Base-by-base conservation (phyloP, 2,797 vertebrate species). In the Holocentrus rufus region DNA sequence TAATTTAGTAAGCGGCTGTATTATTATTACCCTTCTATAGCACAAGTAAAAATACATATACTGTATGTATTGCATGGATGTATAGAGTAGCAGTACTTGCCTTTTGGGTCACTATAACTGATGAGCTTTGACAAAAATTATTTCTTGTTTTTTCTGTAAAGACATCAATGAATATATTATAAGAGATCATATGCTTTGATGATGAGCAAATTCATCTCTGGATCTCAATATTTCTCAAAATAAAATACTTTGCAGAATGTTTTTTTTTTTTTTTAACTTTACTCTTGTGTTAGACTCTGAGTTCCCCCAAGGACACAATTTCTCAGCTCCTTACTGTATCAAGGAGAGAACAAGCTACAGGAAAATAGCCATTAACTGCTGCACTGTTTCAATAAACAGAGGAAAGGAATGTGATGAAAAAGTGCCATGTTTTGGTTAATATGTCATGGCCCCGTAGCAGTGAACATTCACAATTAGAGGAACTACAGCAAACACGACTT, bases 281-380 rank as follows among this genome's bases (percentile, higher is more conserved):
- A 18, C 65, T 23, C 39, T 18, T 50, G 31, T 70, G 76, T 76
- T 58, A 70, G 44, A 77, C 39, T 61, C 27, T 53, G n/a, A 3
- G 14, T 62, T 77, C 63, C 68, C 77, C 78, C 53, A 8, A 67
- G 62, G 65, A 65, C 62, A 75, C 50, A 42, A 83, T 84, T 82
- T 87, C 79, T 86, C 71, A 76, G 65, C 83, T 72, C 73, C 76
- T 10, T 47, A 64, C 22, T 52, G 55, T 71, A 71, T 77, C 62
- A 75, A 65, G 79, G 68, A 56, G 25, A 80, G 68, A 87, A 66
- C 56, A 81, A 74, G 79, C 66, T 50, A 44, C 39, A 63, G 55
- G 47, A 47, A 65, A 60, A 44, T n/a, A 27, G 20, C n/a, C n/a
- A 44, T 82, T 75, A 80, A 76, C 10, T 27, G 22, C 31, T 56